Base-by-base conservation (phyloP, 2,888 invertebrate species). In the Tholera decimalis region DNA sequence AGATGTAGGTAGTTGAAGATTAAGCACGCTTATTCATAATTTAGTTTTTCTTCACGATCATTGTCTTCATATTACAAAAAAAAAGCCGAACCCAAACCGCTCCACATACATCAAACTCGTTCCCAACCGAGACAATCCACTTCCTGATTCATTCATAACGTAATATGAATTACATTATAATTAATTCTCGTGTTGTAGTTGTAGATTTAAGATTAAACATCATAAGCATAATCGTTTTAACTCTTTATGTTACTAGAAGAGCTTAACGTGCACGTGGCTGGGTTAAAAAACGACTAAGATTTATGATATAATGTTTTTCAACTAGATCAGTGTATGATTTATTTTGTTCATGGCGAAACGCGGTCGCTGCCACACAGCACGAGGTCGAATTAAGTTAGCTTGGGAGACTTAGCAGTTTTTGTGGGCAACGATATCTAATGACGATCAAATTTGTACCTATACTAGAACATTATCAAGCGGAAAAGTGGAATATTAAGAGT, bases 91-190 rank as follows among this genome's bases (percentile, higher is more conserved):
- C 4, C n/a, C 13, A n/a, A 61, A 61, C 22, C 53, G 41, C 11
- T 55, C 43, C 15, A 74, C 33, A 55, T 74, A 37, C 51, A 43
- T 58, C 37, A 30, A 54, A 47, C 20, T 28, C 6, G 76, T 47
- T 55, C 4, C 37, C 18, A 41, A 50, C n/a, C 33, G 35, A 70
- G 28, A 62, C 71, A 44, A 30, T 53, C 43, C 43, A 43, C 47
- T 72, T 60, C 65, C 73, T 56, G 59, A 53, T 77, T 73, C 73
- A 77, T 77, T 74, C 65, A 59, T 72, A 35, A 44, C 18, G 28
- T 56, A 57, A 57, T 28, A 51, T 56, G 33, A 64, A 44, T 64
- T 71, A 71, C 54, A 55, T 58, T 72, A 60, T 77, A 74, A 74
- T 74, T 72, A 77, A 73, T 77, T 77, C 77, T 20, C 47, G 15